Conservation (phyloP, 1,140 invertebrate species). For the Druon quercuslanigerum region DNA sequence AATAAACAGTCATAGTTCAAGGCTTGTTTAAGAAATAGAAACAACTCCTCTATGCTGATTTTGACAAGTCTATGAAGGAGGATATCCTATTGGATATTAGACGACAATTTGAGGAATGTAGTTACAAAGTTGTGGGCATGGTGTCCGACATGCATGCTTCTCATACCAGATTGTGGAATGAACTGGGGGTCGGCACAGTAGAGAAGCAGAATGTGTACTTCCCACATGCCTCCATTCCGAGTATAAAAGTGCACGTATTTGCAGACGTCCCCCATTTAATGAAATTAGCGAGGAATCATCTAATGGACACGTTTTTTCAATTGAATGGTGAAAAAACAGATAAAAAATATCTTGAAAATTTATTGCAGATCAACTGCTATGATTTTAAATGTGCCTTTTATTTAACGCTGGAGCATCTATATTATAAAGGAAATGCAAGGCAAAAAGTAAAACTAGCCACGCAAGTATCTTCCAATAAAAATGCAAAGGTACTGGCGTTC, state of each 20-base stretch:
- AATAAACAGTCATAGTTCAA: conserved; percentile 44
- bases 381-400: background rate
- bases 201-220: conserved; percentile 30
- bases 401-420: too few relatives aligned
- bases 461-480: conserved; percentile 34
- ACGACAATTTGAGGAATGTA: too few relatives aligned
- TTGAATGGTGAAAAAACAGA: background rate
- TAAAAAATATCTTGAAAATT: background rate
- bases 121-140: too few relatives aligned
- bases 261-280: conserved; percentile 39
- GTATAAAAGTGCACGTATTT: conserved; percentile 47
- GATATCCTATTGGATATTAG: too few relatives aligned
- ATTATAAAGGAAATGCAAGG: too few relatives aligned
- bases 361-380: background rate
- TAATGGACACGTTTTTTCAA: background rate
- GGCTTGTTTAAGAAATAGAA: conserved; percentile 60
- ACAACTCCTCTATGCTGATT: conserved; percentile 61
- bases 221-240: conserved; percentile 34
- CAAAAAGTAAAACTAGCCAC: conserved; percentile 5
- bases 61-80: conserved; percentile 57
- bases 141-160: too few relatives aligned
- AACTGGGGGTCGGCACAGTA: conserved; percentile 27
- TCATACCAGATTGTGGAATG: conserved; percentile 14
- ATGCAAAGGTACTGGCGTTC: background rate
- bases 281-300: too few relatives aligned